These are phyloP conservation scores for Novumbra hubbsi DNA, from an alignment of 2,797 vertebrate species.

Conservation along the genomic window DNA sequence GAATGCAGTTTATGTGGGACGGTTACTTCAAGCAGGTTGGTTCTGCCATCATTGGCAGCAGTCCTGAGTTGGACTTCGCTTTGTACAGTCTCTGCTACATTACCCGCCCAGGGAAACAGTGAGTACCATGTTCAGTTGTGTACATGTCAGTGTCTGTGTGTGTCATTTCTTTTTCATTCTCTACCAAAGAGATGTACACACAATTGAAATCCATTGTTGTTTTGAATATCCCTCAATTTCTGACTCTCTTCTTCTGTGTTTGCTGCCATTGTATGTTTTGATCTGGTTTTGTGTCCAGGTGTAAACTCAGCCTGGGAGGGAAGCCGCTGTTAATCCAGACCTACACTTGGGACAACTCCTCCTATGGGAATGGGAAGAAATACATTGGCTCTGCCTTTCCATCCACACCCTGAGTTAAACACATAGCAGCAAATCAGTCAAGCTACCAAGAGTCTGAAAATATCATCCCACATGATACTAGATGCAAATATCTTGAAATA, in stretches of 20 bases:
- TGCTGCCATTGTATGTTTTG: background rate
- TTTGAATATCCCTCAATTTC: background rate
- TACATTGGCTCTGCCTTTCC: conserved; percentile 87
- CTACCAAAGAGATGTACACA: background rate
- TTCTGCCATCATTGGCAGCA: conserved; percentile 87
- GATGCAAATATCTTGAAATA: too few species aligned
- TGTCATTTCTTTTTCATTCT: background rate
- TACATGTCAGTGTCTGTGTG: background rate
- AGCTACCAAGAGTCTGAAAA: conserved; percentile 6
- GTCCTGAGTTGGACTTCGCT: conserved; percentile 93
- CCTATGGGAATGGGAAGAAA: conserved; percentile 80
- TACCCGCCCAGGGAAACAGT: conserved; percentile 83
- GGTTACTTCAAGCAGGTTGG: conserved; percentile 91
- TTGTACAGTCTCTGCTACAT: conserved; percentile 91
- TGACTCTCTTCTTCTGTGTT: background rate
- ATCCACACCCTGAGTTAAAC: conserved; percentile 52
- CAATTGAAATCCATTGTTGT: background rate
- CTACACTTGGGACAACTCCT: conserved; percentile 86
- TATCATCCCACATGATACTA: background rate
- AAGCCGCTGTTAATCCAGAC: conserved; percentile 82
- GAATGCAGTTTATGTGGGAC: conserved; percentile 91
- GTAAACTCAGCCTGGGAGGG: conserved; percentile 83
- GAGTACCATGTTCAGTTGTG: conserved; percentile 57
- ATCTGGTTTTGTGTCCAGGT: conserved; percentile 67
- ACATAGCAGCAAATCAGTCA: conserved; percentile 3